These are phyloP conservation scores for Chlamydotis undulata DNA, from an alignment of 2,113 vertebrate species.

Conservation along the genomic window DNA sequence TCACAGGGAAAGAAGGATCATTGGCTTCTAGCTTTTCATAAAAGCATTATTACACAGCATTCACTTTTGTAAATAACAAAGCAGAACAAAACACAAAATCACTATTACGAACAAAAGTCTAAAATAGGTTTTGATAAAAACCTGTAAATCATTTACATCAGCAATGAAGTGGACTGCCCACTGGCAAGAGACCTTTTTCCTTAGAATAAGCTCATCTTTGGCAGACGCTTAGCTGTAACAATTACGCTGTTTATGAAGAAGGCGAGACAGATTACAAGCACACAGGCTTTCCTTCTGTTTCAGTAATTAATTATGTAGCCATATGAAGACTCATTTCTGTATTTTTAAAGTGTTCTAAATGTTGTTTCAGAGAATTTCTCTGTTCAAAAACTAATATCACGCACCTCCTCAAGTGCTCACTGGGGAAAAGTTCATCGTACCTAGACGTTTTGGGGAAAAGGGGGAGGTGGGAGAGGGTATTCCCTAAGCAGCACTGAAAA, in stretches of 20 bases:
- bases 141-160: slow-evolving; percentile 70
- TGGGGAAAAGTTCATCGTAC: slow-evolving; percentile 2
- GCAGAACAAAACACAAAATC: slow-evolving; percentile 15
- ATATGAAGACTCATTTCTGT: not conserved
- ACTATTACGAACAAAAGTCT: slow-evolving; percentile 18
- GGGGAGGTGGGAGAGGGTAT: not conserved
- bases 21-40: slow-evolving; percentile 10
- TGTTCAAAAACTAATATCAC: not conserved
- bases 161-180: slow-evolving; percentile 56
- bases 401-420: not conserved
- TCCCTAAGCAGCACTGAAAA: slow-evolving; percentile 13
- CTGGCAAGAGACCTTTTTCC: slow-evolving; percentile 60
- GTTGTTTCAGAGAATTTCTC: not conserved
- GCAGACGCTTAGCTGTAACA: slow-evolving; percentile 39
- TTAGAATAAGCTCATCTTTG: slow-evolving; percentile 57
- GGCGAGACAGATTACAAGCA: slow-evolving; percentile 11
- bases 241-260: slow-evolving; percentile 22
- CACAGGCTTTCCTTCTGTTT: slow-evolving; percentile 18
- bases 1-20: slow-evolving; percentile 35
- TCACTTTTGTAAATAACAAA: slow-evolving; percentile 22
- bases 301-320: not conserved
- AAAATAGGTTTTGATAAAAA: slow-evolving; percentile 66
- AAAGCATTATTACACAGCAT: slow-evolving; percentile 24
- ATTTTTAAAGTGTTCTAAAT: not conserved
- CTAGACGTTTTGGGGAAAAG: not conserved